Evolutionary conservation across 2,113 vertebrate genomes (phyloP), one percentile per base, ranked within the genome.

Genomic region (Leptobrachium ailaonicum): DNA sequence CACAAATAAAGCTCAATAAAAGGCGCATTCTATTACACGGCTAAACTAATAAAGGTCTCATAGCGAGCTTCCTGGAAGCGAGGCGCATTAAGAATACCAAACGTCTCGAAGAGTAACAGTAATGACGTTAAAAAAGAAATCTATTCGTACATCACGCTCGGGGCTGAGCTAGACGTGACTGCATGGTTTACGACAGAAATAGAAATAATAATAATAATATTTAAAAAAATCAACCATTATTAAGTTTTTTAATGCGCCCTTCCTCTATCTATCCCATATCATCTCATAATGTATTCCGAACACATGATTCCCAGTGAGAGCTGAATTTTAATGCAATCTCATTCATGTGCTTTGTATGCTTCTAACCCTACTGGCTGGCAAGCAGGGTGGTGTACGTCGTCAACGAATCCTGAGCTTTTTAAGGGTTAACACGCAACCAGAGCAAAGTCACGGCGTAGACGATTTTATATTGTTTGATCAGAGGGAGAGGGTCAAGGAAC

Each of bases 1-100:
- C 74, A 84, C 0, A 77, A 88, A 89, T 85, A 86, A 87, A 82
- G 84, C 79, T 82, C 71, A 75, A 68, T 71, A 85, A 81, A 84
- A 75, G 2, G 4, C 70, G 85, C 84, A 85, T 80, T 87, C 83
- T 85, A 79, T 90, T 82, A 69, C 73, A 82, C 63, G 79, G 87
- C 85, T 82, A 84, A 85, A 88, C 86, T 60, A 84, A 83, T 50
- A 85, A 76, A 82, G 20, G 20, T 32, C 20, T 32, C 20, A 32
- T 32, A 32, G 20, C 20, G 20, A 1, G 20, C 13, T 60, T 60
- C 50, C 45, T 41, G 45, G 82, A 32, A 32, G 20, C 20, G 20
- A 32, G 20, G 83, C 82, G 86, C 85, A n/a, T 45, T 63, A 80
- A 73, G 79, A 69, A 84, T 82, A 83, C 82, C 72, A 82, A 50